These are phyloP conservation scores for Sphaerophoria taeniata DNA, from an alignment of 2,888 invertebrate genomes.

Conservation along the genomic window DNA sequence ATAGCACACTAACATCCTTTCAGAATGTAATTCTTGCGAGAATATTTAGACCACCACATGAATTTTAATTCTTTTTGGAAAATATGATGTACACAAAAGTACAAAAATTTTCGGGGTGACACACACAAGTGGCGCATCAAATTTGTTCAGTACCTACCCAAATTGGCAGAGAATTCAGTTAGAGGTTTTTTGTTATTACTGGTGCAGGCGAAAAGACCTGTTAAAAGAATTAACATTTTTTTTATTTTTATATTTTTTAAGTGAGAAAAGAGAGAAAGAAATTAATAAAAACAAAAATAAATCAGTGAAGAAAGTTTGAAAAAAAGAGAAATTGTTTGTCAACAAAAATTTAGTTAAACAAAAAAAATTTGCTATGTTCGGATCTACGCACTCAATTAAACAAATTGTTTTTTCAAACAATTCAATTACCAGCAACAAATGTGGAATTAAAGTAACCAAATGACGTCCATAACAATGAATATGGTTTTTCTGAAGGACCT, in stretches of 20 bases:
- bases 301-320: not conserved
- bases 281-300: conserved; percentile 24
- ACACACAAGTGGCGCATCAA: conserved; percentile 37
- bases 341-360: conserved; percentile 26
- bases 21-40: not conserved
- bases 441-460: conserved; percentile 71
- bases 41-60: conserved; percentile 9
- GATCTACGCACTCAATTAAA: conserved; percentile 42
- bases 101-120: conserved; percentile 23
- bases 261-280: conserved; percentile 40
- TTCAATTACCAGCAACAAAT: conserved; percentile 32
- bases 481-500: conserved; percentile 83
- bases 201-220: not conserved
- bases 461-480: conserved; percentile 82
- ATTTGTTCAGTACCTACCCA: conserved; percentile 67
- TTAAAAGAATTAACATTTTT: conserved; percentile 23
- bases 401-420: conserved; percentile 37
- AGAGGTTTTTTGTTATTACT: conserved; percentile 9
- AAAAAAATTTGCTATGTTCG: conserved; percentile 52
- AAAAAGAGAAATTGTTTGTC: conserved; percentile 12
- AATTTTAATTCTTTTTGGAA: conserved; percentile 45
- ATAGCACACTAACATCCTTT: conserved; percentile 14
- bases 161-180: conserved; percentile 54
- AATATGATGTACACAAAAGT: not conserved
- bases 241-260: conserved; percentile 15